Conservation (phyloP, 2,888 invertebrate species). For the Tyria jacobaeae region DNA sequence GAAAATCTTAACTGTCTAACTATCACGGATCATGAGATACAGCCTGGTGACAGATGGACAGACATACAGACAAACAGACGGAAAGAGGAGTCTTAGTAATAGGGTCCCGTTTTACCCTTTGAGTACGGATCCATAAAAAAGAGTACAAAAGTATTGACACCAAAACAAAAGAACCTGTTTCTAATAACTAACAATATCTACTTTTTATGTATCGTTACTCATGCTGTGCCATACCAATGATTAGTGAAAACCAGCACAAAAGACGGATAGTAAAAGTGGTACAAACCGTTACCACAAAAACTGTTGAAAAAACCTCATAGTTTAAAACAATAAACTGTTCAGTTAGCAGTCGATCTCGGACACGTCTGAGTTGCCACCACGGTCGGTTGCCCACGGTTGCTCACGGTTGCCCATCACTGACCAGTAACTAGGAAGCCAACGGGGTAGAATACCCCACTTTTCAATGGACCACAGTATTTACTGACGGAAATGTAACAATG, state of each 20-base stretch:
- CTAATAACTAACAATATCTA: too few species aligned
- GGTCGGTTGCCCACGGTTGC: conserved; percentile 48
- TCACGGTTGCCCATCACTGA: conserved; percentile 46
- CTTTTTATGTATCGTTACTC: too few species aligned
- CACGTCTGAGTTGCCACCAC: conserved; percentile 36
- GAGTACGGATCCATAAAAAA: too few species aligned
- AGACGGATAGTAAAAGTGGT: conserved; percentile 33
- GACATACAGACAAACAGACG: too few species aligned
- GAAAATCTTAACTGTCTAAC: too few species aligned
- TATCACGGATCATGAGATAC: too few species aligned
- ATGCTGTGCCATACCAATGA: neutral
- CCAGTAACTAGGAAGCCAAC: conserved; percentile 49
- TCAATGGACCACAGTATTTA: neutral
- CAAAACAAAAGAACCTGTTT: too few species aligned
- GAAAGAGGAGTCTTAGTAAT: too few species aligned
- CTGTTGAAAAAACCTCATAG: conserved; percentile 27
- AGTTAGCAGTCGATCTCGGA: conserved; percentile 38
- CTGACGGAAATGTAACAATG: neutral
- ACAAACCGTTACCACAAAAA: conserved; percentile 37
- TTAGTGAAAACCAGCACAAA: neutral
- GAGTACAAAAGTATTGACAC: too few species aligned
- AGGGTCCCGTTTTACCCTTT: too few species aligned
- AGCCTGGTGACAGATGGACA: too few species aligned
- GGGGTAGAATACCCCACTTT: conserved; percentile 45
- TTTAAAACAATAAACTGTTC: conserved; percentile 49